These are phyloP conservation scores for Meleagris gallopavo DNA, from an alignment of 2,113 vertebrate species.

Conservation along the genomic window DNA sequence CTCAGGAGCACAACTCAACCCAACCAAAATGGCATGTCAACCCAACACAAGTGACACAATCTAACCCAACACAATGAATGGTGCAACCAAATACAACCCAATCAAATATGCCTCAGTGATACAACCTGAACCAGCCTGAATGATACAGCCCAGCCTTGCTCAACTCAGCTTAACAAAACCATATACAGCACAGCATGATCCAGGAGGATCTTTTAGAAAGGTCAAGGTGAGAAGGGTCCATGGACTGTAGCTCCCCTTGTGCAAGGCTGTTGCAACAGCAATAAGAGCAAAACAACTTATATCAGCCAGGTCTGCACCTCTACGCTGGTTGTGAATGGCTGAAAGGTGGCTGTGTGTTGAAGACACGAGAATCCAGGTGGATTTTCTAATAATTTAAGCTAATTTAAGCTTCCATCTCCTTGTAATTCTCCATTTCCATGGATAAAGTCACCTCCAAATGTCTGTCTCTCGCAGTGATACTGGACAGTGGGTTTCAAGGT, in stretches of 20 bases:
- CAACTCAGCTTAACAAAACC: background rate
- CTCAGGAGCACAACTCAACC: background rate
- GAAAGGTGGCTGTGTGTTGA: background rate
- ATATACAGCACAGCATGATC: background rate
- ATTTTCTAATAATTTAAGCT: background rate
- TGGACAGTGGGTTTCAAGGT: background rate
- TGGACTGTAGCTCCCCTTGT: background rate
- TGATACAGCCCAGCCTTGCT: too few species aligned
- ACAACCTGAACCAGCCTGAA: background rate
- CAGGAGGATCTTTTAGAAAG: background rate
- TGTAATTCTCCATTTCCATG: background rate
- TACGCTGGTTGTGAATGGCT: background rate
- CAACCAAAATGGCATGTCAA: background rate
- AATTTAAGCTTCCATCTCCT: background rate
- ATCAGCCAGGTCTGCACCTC: too few species aligned
- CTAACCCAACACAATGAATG: background rate
- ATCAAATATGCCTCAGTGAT: background rate
- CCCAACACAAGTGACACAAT: too few species aligned
- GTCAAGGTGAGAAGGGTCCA: too few species aligned
- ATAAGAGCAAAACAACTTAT: background rate
- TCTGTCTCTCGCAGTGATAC: too few species aligned
- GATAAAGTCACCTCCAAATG: background rate
- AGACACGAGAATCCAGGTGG: background rate
- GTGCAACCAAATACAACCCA: background rate
- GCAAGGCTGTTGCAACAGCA: background rate